Evolutionary conservation across 2,113 vertebrate species (phyloP).

Genomic region (Bothrops jararaca): DNA sequence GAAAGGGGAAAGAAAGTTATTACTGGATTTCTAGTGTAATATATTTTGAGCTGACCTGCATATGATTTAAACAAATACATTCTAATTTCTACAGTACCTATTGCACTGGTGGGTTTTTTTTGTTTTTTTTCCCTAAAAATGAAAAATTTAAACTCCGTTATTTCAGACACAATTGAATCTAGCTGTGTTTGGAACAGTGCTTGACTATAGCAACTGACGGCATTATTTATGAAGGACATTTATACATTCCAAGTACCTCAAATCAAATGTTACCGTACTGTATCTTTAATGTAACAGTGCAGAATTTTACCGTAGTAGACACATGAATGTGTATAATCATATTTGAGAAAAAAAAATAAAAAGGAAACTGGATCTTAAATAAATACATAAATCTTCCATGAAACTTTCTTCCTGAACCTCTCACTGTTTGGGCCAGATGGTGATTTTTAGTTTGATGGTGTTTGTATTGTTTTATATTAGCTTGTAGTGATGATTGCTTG

Average conservation of each 20-base stretch:
- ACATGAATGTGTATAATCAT: slow-evolving; percentile 88
- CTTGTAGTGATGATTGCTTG: neutral
- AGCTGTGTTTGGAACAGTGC: slow-evolving; percentile 60
- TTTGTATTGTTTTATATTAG: neutral
- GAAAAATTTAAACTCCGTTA: slow-evolving; percentile 57
- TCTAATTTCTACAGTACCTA: slow-evolving; percentile 69
- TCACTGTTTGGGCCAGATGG: neutral
- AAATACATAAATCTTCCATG: neutral
- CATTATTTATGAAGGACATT: slow-evolving; percentile 79
- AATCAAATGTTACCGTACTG: slow-evolving; percentile 85
- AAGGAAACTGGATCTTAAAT: slow-evolving; percentile 74
- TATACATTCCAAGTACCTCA: slow-evolving; percentile 79
- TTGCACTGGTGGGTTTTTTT: slow-evolving; percentile 69
- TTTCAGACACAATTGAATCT: slow-evolving; percentile 56
- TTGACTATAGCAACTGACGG: slow-evolving; percentile 69
- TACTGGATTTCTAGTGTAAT: slow-evolving; percentile 64
- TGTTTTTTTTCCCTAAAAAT: slow-evolving; percentile 24
- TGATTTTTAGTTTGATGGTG: neutral
- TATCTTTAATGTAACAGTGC: slow-evolving; percentile 87
- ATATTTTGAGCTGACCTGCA: slow-evolving; percentile 69
- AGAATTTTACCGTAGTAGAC: slow-evolving; percentile 79
- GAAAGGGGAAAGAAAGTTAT: slow-evolving; percentile 52
- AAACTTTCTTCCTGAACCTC: neutral
- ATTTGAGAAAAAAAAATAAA: slow-evolving; percentile 75
- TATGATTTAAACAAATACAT: slow-evolving; percentile 67